Evolutionary conservation across 2,888 invertebrate genomes (phyloP).

Genomic region (Acanthosoma haemorrhoidale): DNA sequence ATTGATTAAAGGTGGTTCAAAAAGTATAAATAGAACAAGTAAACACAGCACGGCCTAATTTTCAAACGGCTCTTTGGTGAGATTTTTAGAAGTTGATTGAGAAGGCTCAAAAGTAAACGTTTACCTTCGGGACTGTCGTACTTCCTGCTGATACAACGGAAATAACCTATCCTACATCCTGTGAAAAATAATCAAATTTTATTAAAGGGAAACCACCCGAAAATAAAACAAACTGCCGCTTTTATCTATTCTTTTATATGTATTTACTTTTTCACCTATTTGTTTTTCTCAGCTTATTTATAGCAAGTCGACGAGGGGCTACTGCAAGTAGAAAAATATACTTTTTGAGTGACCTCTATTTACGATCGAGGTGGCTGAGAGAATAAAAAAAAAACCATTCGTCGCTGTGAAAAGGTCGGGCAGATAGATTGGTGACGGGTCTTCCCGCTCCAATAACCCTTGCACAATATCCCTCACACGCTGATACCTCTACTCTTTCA

Average conservation of each 20-base stretch:
- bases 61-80: neutral
- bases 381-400: neutral
- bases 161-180: too few relatives aligned
- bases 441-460: neutral
- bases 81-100: neutral
- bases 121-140: too few relatives aligned
- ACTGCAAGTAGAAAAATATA: neutral
- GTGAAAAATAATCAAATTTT: too few relatives aligned
- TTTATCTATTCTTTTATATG: too few relatives aligned
- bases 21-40: too few relatives aligned
- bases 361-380: neutral
- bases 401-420: neutral
- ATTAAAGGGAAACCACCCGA: neutral
- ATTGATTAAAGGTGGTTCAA: too few relatives aligned
- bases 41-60: too few relatives aligned
- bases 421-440: neutral
- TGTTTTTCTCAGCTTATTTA: neutral
- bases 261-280: too few relatives aligned
- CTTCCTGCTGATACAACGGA: too few relatives aligned
- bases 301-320: neutral
- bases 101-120: neutral
- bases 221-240: neutral
- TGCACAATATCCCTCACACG: too few relatives aligned
- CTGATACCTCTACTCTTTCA: too few relatives aligned
- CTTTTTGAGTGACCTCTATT: neutral